These are phyloP conservation scores for Prosopocoilus inquinatus DNA, from an alignment of 2,888 invertebrate genomes.

Conservation along the genomic window DNA sequence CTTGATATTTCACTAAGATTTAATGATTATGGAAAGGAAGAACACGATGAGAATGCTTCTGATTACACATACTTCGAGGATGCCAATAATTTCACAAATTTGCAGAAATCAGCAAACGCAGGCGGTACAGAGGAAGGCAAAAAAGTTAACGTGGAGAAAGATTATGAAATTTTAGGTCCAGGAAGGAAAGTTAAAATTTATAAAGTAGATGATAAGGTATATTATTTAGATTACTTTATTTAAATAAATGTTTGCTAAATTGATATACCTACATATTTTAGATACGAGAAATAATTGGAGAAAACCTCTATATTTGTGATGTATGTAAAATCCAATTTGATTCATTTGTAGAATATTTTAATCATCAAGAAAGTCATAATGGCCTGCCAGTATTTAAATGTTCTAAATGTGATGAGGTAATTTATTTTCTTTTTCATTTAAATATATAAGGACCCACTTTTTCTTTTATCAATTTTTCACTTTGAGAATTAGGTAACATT, in stretches of 20 bases:
- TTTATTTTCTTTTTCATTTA: neutral
- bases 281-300: conserved; percentile 25
- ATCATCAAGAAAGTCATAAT: conserved; percentile 34
- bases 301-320: conserved; percentile 28
- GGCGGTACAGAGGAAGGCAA: neutral
- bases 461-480: neutral
- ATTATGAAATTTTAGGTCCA: neutral
- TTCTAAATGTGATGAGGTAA: conserved; percentile 32
- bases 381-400: conserved; percentile 31
- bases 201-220: conserved; percentile 16
- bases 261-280: neutral
- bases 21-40: neutral
- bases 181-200: conserved; percentile 14
- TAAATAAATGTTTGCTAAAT: no score
- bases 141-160: neutral
- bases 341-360: conserved; percentile 34
- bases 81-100: neutral
- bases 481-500: no score
- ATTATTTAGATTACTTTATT: neutral
- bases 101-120: neutral
- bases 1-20: no score
- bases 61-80: neutral
- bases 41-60: neutral
- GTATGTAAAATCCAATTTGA: conserved; percentile 30
- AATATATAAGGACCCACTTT: no score